These are phyloP conservation scores for Myrmecobius fasciatus DNA, from an alignment of 2,113 vertebrate genomes.

Conservation along the genomic window DNA sequence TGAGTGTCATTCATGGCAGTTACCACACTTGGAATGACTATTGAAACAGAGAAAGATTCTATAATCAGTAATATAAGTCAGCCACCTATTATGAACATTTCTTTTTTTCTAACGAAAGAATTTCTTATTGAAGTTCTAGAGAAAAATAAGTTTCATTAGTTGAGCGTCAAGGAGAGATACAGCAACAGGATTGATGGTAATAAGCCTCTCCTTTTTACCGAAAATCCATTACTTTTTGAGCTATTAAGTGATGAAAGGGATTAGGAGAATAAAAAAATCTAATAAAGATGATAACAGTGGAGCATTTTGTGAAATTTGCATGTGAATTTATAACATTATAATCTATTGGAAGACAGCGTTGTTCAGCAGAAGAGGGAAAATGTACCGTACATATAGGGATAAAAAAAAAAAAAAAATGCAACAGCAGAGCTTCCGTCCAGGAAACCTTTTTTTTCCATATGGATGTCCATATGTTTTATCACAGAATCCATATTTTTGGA, in stretches of 20 bases:
- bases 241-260: constrained; percentile 87
- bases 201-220: constrained; percentile 80
- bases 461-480: constrained; percentile 87
- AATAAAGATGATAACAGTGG: constrained; percentile 83
- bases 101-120: constrained; percentile 72
- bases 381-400: constrained; percentile 76
- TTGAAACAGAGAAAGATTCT: constrained; percentile 63
- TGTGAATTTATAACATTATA: constrained; percentile 84
- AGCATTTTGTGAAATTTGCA: constrained; percentile 84
- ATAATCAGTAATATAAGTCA: constrained; percentile 53
- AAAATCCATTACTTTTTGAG: constrained; percentile 86
- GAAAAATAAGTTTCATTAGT: constrained; percentile 83
- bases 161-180: constrained; percentile 71
- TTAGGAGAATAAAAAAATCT: constrained; percentile 85
- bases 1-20: constrained; percentile 2
- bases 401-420: constrained; percentile 86
- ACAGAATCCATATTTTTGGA: constrained; percentile 85
- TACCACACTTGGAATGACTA: constrained; percentile 48
- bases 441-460: constrained; percentile 79
- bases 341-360: constrained; percentile 77
- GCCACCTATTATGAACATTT: constrained; percentile 17
- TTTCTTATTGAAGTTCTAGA: constrained; percentile 77
- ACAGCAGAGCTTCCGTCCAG: constrained; percentile 81
- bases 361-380: constrained; percentile 69
- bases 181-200: constrained; percentile 81